A percentile compares a stretch with the other conserved stretches of the same genome.
These are phyloP conservation scores for Todiramphus chloris DNA, from an alignment of 2,113 vertebrate species.

Conservation along the genomic window DNA sequence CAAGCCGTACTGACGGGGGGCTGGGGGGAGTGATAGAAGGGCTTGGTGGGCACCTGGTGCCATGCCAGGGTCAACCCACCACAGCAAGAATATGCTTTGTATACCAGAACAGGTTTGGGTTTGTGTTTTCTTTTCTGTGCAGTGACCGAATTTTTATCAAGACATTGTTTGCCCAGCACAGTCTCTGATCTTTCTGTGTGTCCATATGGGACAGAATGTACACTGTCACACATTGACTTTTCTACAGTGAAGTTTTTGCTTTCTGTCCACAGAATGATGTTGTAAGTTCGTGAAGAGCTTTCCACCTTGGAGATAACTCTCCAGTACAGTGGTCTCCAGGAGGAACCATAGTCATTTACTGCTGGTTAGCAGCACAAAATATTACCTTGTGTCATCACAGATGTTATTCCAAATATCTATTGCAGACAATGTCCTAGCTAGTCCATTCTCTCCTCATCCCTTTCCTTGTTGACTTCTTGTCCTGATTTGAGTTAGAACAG, in stretches of 20 bases:
- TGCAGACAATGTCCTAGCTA: neutral
- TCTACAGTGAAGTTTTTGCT: neutral
- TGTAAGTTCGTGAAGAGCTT: neutral
- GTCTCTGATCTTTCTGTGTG: neutral
- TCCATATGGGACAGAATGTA: neutral
- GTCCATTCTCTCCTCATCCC: neutral
- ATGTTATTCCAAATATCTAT: neutral
- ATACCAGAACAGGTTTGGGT: neutral
- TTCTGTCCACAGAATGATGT: neutral
- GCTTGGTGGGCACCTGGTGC: too few species aligned
- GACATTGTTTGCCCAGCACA: neutral
- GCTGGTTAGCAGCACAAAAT: neutral
- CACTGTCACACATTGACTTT: fast-evolving
- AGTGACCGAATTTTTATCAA: neutral
- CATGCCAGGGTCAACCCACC: too few species aligned
- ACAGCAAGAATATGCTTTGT: neutral
- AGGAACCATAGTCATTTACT: neutral
- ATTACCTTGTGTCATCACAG: fast-evolving
- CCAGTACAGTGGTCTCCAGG: too few species aligned
- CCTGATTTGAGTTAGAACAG: too few species aligned
- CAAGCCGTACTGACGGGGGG: too few species aligned
- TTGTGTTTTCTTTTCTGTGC: neutral
- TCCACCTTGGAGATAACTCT: neutral
- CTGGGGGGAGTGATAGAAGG: too few species aligned
- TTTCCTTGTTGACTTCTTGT: neutral